Evolutionary conservation across 2,113 vertebrate species (phyloP).

Genomic region (Channa argus): DNA sequence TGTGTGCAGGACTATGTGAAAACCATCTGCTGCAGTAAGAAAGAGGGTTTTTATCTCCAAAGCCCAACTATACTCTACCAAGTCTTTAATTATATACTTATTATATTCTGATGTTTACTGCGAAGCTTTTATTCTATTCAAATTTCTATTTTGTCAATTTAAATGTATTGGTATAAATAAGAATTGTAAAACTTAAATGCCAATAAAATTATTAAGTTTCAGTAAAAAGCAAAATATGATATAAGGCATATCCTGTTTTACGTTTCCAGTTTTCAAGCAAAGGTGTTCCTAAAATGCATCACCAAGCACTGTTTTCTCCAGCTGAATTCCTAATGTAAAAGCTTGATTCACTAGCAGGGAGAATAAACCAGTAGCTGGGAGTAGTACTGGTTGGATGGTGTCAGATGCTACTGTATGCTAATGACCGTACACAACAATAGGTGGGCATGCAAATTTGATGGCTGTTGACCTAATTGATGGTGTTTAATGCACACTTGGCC

Average conservation of each 20-base stretch:
- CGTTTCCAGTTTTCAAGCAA: too few species aligned
- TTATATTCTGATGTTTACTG: neutral
- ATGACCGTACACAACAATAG: conserved; percentile 63
- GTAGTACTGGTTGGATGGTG: conserved; percentile 5
- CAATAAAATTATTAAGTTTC: too few species aligned
- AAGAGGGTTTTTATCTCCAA: conserved; percentile 2
- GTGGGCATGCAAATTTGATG: conserved; percentile 57
- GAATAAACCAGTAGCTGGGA: neutral
- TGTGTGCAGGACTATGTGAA: neutral
- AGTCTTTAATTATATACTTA: neutral
- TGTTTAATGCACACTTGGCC: conserved; percentile 72
- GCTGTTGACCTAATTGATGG: conserved; percentile 73
- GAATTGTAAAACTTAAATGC: too few species aligned
- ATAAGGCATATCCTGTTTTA: too few species aligned
- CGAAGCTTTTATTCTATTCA: neutral
- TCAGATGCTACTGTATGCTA: conserved; percentile 61
- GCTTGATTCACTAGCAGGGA: too few species aligned
- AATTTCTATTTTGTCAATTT: too few species aligned
- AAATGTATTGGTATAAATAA: too few species aligned
- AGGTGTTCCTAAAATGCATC: too few species aligned
- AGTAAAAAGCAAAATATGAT: too few species aligned
- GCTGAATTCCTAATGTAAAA: too few species aligned
- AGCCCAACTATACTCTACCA: neutral
- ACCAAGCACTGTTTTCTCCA: too few species aligned
- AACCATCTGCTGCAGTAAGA: conserved; percentile 31